phyloP scores from a whole-genome alignment of 1,140 invertebrate genomes.

The Gonatopus flavifemur region DNA sequence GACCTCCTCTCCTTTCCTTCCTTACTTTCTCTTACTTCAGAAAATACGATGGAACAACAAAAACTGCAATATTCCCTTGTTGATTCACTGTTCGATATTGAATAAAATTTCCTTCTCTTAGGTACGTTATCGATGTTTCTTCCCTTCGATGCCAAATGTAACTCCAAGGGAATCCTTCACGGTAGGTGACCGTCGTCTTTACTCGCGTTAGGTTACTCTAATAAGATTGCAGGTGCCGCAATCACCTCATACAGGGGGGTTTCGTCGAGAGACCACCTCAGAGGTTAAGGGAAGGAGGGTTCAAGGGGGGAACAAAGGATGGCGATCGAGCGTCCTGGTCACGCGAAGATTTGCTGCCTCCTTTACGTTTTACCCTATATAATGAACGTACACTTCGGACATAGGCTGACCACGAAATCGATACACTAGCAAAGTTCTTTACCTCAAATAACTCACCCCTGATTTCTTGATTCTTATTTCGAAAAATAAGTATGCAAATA shows the following conservation, averaged over 20 bases:
- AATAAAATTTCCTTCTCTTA: no score
- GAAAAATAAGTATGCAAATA: no score
- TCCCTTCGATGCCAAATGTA: no score
- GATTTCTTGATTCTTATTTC: no score
- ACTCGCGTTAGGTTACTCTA: slow-evolving; percentile 29
- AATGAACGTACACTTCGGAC: slow-evolving; percentile 23
- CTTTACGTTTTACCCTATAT: slow-evolving; percentile 28
- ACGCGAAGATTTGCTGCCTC: slow-evolving; percentile 47
- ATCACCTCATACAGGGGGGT: slow-evolving; percentile 37
- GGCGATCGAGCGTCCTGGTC: slow-evolving; percentile 33
- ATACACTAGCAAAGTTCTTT: slow-evolving; percentile 42
- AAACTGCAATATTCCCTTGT: no score
- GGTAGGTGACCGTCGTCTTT: slow-evolving; percentile 33
- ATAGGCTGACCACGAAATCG: slow-evolving; percentile 33
- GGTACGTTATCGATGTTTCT: no score
- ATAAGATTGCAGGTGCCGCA: slow-evolving; percentile 45
- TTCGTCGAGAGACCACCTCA: slow-evolving; percentile 36
- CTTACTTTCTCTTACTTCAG: no score
- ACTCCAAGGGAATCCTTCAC: no score
- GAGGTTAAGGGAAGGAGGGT: slow-evolving; percentile 15
- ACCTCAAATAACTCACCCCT: slow-evolving; percentile 28
- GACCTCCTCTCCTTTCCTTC: no score
- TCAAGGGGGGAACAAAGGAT: slow-evolving; percentile 33
- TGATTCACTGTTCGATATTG: no score
- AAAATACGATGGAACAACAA: no score